Conservation (phyloP, 1,140 invertebrate genomes). For the Pteromalus puparum region DNA sequence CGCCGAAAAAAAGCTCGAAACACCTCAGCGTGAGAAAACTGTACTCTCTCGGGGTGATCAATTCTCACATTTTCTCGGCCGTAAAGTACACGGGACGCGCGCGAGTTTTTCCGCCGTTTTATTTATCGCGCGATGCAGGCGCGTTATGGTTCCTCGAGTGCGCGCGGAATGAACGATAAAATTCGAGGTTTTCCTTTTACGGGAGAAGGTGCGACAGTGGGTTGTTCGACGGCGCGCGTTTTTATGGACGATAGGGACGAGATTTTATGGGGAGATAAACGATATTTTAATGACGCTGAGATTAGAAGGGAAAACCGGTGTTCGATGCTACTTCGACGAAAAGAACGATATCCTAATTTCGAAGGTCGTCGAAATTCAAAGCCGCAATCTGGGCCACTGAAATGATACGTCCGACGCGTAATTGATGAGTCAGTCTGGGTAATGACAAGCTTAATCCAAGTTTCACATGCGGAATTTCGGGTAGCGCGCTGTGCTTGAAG, state of each 20-base stretch:
- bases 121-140: background rate
- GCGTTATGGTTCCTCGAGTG: background rate
- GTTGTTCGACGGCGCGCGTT: too few relatives aligned
- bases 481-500: background rate
- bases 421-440: background rate
- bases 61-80: background rate
- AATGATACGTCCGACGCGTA: background rate
- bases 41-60: background rate
- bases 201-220: background rate
- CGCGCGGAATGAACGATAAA: background rate
- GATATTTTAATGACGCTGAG: background rate
- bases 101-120: background rate
- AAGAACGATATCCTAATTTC: background rate
- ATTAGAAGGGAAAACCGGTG: background rate
- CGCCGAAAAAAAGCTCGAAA: background rate
- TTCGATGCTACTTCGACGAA: background rate
- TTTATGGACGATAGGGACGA: background rate
- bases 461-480: background rate
- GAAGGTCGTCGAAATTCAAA: background rate
- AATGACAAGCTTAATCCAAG: conserved; percentile 6
- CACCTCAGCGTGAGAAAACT: too few relatives aligned
- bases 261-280: background rate
- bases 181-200: background rate
- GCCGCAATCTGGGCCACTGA: background rate
- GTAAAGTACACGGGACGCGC: background rate